Evolutionary conservation across 2,113 vertebrate species (phyloP).

Genomic region (Craseonycteris thonglongyai): DNA sequence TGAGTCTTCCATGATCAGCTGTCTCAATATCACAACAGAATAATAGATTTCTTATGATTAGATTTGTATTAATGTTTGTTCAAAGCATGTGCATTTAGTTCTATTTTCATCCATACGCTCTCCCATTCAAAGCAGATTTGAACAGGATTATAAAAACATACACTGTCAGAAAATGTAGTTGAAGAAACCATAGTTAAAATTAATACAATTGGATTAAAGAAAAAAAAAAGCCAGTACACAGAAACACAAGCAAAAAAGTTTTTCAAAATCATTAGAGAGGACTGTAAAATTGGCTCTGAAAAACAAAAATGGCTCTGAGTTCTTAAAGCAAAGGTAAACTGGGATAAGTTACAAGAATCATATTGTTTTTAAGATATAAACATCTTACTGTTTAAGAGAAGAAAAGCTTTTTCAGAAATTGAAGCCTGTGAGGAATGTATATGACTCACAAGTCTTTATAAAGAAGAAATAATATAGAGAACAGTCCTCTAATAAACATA

Average conservation of each 20-base stretch:
- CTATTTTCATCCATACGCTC: constrained; percentile 2
- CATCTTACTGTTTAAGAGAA: not conserved
- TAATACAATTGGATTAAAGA: not conserved
- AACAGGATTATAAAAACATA: not conserved
- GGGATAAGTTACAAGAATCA: not conserved
- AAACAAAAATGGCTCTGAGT: not conserved
- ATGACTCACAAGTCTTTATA: not conserved
- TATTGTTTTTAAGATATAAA: not conserved
- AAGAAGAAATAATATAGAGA: not conserved
- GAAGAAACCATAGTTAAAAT: constrained; percentile 2
- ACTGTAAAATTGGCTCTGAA: not conserved
- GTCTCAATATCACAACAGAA: not conserved
- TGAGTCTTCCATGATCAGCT: not conserved
- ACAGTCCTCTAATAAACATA: not conserved
- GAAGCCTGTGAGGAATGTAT: not conserved
- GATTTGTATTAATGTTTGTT: not conserved
- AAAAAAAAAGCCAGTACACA: not conserved
- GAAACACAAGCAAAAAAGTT: constrained; percentile 6
- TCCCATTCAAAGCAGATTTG: not conserved
- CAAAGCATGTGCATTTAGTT: not conserved
- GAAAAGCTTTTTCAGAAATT: not conserved
- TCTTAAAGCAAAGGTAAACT: not conserved
- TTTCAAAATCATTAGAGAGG: not conserved
- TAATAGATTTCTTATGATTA: not conserved
- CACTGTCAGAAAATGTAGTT: not conserved